Conservation (phyloP, 2,888 invertebrate genomes). For the Luperina nickerlii region DNA sequence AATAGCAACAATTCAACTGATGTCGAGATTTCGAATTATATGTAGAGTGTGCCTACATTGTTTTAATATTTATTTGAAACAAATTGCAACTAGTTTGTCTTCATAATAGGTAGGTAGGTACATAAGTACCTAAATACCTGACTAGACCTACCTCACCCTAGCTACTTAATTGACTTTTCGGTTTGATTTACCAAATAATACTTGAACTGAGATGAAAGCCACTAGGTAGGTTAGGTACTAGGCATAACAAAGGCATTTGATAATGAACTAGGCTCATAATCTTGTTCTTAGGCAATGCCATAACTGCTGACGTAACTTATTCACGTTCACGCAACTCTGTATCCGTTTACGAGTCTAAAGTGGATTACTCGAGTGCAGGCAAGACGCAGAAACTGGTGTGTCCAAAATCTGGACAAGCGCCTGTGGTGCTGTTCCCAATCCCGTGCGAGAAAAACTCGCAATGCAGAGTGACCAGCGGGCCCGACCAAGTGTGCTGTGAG, state of each 20-base stretch:
- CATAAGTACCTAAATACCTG: too few species aligned
- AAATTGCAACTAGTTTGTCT: background rate
- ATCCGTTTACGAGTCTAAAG: slow-evolving; percentile 72
- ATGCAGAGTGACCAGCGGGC: slow-evolving; percentile 83
- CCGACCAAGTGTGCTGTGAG: slow-evolving; percentile 87
- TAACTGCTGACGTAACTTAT: slow-evolving; percentile 76
- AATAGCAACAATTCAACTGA: background rate
- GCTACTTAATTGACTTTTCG: slow-evolving; percentile 1
- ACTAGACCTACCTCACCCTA: background rate
- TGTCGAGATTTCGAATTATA: too few species aligned
- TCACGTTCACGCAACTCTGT: slow-evolving; percentile 72
- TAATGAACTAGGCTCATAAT: slow-evolving; percentile 72
- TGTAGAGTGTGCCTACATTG: too few species aligned
- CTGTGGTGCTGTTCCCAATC: slow-evolving; percentile 84
- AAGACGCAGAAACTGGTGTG: slow-evolving; percentile 86
- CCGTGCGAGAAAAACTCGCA: slow-evolving; percentile 87
- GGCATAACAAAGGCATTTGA: slow-evolving; percentile 45
- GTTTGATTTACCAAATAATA: background rate
- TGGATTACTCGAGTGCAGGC: slow-evolving; percentile 80
- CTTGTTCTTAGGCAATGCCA: slow-evolving; percentile 75
- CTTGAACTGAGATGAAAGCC: background rate
- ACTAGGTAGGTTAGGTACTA: background rate
- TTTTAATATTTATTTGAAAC: background rate
- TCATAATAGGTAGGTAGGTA: too few species aligned
- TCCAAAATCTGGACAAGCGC: slow-evolving; percentile 81